Evolutionary conservation across 2,113 vertebrate species (phyloP).

Genomic region (Urocolius indicus): DNA sequence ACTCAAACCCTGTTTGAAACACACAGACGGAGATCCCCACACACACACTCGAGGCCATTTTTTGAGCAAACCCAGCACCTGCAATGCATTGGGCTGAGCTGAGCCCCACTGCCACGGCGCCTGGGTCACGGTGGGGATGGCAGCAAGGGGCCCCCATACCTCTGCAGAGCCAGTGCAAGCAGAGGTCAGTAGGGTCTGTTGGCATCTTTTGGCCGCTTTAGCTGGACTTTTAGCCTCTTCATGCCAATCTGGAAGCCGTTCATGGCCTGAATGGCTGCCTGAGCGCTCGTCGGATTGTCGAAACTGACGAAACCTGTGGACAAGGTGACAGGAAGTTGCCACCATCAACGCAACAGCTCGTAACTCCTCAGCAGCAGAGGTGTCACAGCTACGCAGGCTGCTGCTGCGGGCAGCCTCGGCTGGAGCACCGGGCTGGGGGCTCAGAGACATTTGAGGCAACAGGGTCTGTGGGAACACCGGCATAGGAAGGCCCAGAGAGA

Average conservation of each 20-base stretch:
- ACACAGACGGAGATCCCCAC: not conserved
- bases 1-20: not conserved
- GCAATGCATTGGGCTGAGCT: rapidly evolving
- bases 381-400: rapidly evolving
- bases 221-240: constrained; percentile 99
- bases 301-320: constrained; percentile 96
- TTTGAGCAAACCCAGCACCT: rapidly evolving
- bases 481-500: not conserved
- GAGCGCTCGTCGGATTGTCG: constrained; percentile 97
- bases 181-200: constrained; percentile 95
- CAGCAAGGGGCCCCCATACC: constrained; percentile 68
- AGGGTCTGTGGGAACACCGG: not conserved
- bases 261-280: constrained; percentile 98
- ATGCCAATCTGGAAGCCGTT: constrained; percentile 99
- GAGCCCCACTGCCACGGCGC: rapidly evolving
- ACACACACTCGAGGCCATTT: rapidly evolving
- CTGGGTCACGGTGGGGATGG: rapidly evolving
- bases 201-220: constrained; percentile 97
- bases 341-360: rapidly evolving
- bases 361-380: not conserved
- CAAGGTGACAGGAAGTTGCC: not conserved
- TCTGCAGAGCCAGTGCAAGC: constrained; percentile 77
- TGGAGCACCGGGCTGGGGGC: not conserved
- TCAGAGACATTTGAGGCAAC: not conserved
- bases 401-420: not conserved